Conservation (phyloP, 2,888 invertebrate genomes). For the Macrophya alboannulata region DNA sequence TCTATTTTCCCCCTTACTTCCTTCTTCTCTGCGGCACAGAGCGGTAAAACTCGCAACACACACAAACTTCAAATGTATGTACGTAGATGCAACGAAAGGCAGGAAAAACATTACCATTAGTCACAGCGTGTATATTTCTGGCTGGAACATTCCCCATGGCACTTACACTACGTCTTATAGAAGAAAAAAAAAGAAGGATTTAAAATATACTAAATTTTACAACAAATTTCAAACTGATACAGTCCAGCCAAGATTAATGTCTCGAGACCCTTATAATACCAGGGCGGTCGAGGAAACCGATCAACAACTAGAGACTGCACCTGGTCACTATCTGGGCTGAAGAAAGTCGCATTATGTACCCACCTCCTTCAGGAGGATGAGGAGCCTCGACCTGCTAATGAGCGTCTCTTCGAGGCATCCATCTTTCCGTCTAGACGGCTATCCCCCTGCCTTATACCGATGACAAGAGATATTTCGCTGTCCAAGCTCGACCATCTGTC, state of each 20-base stretch:
- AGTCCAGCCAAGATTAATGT: background rate
- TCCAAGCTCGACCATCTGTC: slow-evolving; percentile 35
- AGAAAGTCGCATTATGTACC: slow-evolving; percentile 18
- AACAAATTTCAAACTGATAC: background rate
- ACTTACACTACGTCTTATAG: background rate
- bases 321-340: slow-evolving; percentile 16
- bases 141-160: background rate
- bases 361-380: background rate
- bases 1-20: background rate
- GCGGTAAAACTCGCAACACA: background rate
- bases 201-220: background rate
- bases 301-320: slow-evolving; percentile 13
- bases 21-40: background rate
- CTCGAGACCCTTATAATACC: background rate
- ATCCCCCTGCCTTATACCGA: slow-evolving; percentile 28
- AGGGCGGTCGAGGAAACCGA: background rate
- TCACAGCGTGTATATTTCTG: background rate
- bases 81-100: background rate
- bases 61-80: background rate
- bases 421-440: slow-evolving; percentile 65
- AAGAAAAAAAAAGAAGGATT: background rate
- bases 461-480: slow-evolving; percentile 52
- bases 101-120: slow-evolving; percentile 33
- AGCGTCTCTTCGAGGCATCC: slow-evolving; percentile 71
- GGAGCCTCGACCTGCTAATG: slow-evolving; percentile 68